These are phyloP conservation scores for Planiliza haematocheilus DNA, from an alignment of 2,113 vertebrate genomes.

Conservation along the genomic window DNA sequence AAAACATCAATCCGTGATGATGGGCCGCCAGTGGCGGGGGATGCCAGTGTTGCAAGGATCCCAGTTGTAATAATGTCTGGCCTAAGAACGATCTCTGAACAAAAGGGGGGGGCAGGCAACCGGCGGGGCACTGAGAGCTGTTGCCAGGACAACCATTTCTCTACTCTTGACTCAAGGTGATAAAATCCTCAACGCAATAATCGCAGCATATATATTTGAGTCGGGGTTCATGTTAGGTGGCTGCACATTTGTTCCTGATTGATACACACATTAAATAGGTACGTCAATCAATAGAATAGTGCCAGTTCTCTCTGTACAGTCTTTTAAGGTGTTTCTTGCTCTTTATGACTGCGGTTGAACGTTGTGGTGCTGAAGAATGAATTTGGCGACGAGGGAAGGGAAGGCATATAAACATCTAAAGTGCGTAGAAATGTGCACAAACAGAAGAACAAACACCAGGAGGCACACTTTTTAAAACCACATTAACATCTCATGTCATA, in stretches of 20 bases:
- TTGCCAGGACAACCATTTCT: slow-evolving; percentile 54
- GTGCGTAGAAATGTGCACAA: no score
- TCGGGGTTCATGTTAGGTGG: neutral
- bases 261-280: neutral
- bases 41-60: slow-evolving; percentile 20
- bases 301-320: no score
- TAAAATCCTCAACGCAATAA: neutral
- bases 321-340: no score
- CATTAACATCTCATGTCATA: no score
- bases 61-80: slow-evolving; percentile 60
- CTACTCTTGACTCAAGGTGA: slow-evolving; percentile 10
- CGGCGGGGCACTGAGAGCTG: slow-evolving; percentile 11
- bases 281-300: neutral
- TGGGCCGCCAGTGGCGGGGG: slow-evolving; percentile 34
- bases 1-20: no score
- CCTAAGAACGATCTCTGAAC: slow-evolving; percentile 45
- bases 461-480: no score
- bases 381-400: no score
- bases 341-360: no score
- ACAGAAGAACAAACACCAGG: no score
- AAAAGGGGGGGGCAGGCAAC: slow-evolving; percentile 44
- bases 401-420: no score
- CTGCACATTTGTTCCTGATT: neutral
- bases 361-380: no score
- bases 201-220: neutral